Percentiles rank a stretch among this genome's conserved stretches.
Conservation (phyloP, 2,113 vertebrate genomes). For the Burhinus bistriatus region DNA sequence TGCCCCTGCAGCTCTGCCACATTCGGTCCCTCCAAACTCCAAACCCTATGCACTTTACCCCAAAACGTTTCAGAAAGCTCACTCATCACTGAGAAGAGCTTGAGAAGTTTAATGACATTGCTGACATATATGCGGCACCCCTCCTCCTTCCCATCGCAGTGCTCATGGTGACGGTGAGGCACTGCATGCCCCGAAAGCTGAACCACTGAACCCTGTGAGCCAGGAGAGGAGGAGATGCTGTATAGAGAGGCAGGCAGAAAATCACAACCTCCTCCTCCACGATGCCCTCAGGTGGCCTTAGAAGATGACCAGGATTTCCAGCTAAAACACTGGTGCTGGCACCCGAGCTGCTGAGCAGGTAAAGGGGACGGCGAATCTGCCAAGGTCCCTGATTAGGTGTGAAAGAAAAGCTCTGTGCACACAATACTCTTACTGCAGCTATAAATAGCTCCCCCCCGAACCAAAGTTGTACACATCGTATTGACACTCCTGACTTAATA, state of each 20-base stretch:
- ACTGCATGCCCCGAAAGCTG: background rate
- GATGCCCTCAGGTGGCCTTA: background rate
- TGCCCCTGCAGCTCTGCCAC: background rate
- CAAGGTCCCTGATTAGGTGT: background rate
- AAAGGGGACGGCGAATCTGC: background rate
- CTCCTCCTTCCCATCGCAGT: background rate
- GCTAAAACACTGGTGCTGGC: background rate
- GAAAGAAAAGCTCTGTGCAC: slow-evolving; percentile 8
- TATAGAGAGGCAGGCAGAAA: background rate
- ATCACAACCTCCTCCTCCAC: background rate
- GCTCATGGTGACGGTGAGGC: background rate
- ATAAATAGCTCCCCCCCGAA: slow-evolving; percentile 24
- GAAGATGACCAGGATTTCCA: background rate
- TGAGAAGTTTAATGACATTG: background rate
- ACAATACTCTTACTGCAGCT: slow-evolving; percentile 33
- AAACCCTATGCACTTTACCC: background rate
- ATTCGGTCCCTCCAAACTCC: background rate
- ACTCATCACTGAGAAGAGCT: background rate
- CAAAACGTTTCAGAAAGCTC: background rate
- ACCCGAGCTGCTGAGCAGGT: background rate
- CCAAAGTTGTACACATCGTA: slow-evolving; percentile 2
- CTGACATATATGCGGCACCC: accelerated
- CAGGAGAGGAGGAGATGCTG: background rate
- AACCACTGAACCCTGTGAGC: background rate
- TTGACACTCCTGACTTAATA: slow-evolving; percentile 39